A percentile compares a stretch with the other conserved stretches of the same genome.
phyloP scores from a whole-genome alignment of 2,888 invertebrate species.

The Pantelozetes paolii region DNA sequence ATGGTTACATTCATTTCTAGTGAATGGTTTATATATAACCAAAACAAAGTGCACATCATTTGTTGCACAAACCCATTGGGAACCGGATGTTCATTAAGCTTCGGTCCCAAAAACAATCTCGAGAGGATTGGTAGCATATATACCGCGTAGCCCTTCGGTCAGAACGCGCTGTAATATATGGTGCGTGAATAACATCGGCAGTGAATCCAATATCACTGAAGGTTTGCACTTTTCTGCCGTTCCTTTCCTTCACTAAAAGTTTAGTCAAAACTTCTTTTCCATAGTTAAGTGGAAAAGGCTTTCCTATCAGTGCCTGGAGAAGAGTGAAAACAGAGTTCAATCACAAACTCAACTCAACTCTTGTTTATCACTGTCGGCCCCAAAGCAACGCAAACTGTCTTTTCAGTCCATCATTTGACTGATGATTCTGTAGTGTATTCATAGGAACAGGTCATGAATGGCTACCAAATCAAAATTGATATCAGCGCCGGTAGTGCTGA shows the following conservation, averaged over 20 bases:
- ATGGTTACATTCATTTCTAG: constrained; percentile 2
- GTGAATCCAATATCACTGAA: background rate
- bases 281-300: constrained; percentile 26
- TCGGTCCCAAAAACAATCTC: constrained; percentile 27
- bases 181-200: constrained; percentile 35
- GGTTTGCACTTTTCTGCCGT: too few relatives aligned
- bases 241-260: constrained; percentile 1
- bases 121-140: constrained; percentile 15
- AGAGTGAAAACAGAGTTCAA: constrained; percentile 4
- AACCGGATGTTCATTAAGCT: constrained; percentile 38
- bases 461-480: constrained; percentile 35
- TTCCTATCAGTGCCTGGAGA: background rate
- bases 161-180: constrained; percentile 20
- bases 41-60: constrained; percentile 38
- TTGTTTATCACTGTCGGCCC: constrained; percentile 24
- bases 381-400: constrained; percentile 26
- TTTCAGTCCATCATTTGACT: constrained; percentile 31
- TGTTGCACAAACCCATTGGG: constrained; percentile 34
- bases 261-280: constrained; percentile 16
- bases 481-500: constrained; percentile 5
- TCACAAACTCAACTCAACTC: background rate
- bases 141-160: constrained; percentile 30
- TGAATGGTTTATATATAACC: constrained; percentile 25
- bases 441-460: constrained; percentile 25
- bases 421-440: constrained; percentile 34